Conservation (phyloP, 1,140 invertebrate genomes). For the Polyergus mexicanus region DNA sequence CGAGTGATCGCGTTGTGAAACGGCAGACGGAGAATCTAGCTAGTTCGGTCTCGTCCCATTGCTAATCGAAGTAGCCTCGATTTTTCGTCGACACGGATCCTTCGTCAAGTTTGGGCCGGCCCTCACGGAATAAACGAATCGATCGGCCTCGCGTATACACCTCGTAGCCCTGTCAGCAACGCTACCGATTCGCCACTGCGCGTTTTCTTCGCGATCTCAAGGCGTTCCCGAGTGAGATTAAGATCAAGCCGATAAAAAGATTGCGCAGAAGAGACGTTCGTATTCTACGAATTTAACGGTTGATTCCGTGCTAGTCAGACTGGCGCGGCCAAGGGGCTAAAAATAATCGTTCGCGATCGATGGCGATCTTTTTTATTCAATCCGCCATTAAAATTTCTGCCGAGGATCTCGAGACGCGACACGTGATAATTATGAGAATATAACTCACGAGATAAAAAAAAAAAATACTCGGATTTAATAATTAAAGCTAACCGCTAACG, state of each 20-base stretch:
- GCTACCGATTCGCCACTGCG: constrained; percentile 6
- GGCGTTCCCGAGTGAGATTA: constrained; percentile 52
- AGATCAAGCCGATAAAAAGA: constrained; percentile 39
- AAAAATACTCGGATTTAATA: not conserved
- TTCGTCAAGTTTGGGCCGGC: constrained; percentile 53
- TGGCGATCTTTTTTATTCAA: not conserved
- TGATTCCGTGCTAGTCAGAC: constrained; percentile 20
- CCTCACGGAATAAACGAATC: constrained; percentile 39
- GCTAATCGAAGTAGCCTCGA: constrained; percentile 61
- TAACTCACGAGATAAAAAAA: not conserved
- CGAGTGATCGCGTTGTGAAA: not conserved
- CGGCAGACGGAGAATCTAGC: not conserved
- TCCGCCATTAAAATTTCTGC: not conserved
- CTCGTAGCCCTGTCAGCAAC: constrained; percentile 30
- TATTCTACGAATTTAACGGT: constrained; percentile 46
- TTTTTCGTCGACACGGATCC: constrained; percentile 54
- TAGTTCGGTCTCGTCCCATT: constrained; percentile 58
- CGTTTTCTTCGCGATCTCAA: constrained; percentile 62
- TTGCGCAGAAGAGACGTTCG: constrained; percentile 42
- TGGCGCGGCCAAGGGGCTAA: too few relatives aligned
- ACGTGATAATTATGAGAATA: not conserved
- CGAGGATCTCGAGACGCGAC: not conserved
- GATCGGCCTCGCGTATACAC: constrained; percentile 34
- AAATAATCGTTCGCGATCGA: not conserved
- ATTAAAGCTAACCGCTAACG: too few relatives aligned